Evolutionary conservation across 2,888 invertebrate species (phyloP).

Genomic region (Leptogaster cylindrica): DNA sequence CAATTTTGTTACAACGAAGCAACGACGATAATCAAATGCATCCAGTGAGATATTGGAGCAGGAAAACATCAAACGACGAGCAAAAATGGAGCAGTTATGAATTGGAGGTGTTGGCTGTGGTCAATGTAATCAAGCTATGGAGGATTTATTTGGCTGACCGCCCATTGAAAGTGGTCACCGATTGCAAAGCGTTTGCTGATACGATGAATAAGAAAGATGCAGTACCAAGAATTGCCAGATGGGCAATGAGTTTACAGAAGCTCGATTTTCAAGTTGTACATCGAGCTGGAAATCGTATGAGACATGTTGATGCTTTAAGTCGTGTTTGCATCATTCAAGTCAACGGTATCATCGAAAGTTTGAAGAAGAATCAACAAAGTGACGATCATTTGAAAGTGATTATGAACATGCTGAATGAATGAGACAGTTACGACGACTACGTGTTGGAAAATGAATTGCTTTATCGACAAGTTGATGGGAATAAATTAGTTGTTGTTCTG

Average conservation of each 20-base stretch:
- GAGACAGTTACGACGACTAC: too few species aligned
- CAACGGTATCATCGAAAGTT: constrained; percentile 45
- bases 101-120: constrained; percentile 51
- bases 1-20: constrained; percentile 50
- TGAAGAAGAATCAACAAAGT: constrained; percentile 31
- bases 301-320: constrained; percentile 41
- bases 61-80: constrained; percentile 50
- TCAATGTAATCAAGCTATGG: constrained; percentile 41
- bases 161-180: constrained; percentile 44
- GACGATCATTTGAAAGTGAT: background rate
- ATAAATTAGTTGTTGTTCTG: constrained; percentile 31
- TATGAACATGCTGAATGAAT: background rate
- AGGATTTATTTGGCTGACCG: constrained; percentile 25
- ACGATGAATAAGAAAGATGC: constrained; percentile 51
- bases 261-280: too few species aligned
- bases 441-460: constrained; percentile 28
- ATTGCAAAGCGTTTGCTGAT: constrained; percentile 42
- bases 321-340: constrained; percentile 43
- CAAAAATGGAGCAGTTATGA: constrained; percentile 54
- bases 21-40: constrained; percentile 48
- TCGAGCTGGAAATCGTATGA: too few species aligned
- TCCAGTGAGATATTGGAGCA: constrained; percentile 52
- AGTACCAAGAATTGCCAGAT: too few species aligned
- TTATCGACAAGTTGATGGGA: constrained; percentile 35
- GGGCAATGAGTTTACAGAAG: background rate